Evolutionary conservation across 2,888 invertebrate genomes (phyloP).

Genomic region (Drosophila suboccidentalis): DNA sequence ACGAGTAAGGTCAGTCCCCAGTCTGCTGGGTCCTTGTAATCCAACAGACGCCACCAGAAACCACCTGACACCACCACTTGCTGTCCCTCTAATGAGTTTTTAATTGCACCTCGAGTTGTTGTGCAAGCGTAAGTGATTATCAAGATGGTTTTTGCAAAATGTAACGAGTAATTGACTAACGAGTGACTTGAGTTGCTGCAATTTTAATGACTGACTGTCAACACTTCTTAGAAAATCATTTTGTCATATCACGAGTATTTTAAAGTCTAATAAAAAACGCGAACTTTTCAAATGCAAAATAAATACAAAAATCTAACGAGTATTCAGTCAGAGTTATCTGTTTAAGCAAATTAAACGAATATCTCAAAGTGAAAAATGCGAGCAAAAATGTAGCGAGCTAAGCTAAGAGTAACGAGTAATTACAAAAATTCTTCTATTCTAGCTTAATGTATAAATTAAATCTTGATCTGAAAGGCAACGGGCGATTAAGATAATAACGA

Average conservation of each 20-base stretch:
- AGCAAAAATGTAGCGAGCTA: not conserved
- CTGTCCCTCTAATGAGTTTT: constrained; percentile 34
- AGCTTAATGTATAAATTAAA: too few relatives aligned
- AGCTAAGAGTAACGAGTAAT: not conserved
- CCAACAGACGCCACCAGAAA: constrained; percentile 13
- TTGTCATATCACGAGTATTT: not conserved
- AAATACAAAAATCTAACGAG: not conserved
- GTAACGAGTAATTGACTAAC: constrained; percentile 6
- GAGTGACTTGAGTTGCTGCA: not conserved
- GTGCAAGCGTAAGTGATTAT: constrained; percentile 7
- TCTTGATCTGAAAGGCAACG: too few relatives aligned
- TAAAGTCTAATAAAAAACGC: too few relatives aligned
- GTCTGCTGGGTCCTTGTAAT: constrained; percentile 3
- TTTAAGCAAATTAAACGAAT: not conserved
- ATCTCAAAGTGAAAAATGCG: not conserved
- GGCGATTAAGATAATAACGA: too few relatives aligned
- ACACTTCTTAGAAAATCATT: not conserved
- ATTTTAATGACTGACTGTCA: not conserved
- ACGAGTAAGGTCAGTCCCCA: constrained; percentile 15
- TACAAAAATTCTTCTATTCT: too few relatives aligned
- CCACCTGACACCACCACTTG: not conserved
- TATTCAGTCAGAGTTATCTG: not conserved
- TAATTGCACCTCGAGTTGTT: constrained; percentile 24
- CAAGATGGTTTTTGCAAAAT: constrained; percentile 6
- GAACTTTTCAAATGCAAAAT: too few relatives aligned